These are phyloP conservation scores for Ptyas mucosa DNA, from an alignment of 2,113 vertebrate genomes.

Conservation along the genomic window DNA sequence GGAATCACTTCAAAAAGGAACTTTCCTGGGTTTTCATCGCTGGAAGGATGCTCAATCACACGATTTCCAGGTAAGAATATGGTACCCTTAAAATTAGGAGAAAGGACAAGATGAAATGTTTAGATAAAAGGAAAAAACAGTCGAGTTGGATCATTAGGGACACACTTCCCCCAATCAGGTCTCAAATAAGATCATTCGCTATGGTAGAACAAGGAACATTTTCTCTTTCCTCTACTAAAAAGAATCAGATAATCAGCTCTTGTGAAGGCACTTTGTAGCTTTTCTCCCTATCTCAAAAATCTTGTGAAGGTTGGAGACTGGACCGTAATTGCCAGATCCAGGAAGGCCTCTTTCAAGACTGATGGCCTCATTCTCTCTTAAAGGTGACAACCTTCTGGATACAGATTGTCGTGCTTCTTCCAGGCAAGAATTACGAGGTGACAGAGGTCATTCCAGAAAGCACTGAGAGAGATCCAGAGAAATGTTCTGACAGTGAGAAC, in stretches of 20 bases:
- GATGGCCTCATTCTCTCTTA: background rate
- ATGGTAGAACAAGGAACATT: background rate
- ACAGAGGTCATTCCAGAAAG: background rate
- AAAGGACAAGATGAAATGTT: background rate
- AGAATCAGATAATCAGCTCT: background rate
- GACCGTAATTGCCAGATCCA: background rate
- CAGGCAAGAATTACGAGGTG: background rate
- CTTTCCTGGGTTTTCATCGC: constrained; percentile 88
- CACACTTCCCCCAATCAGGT: background rate
- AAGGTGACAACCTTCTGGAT: background rate
- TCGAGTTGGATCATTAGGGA: background rate
- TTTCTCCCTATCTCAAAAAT: background rate
- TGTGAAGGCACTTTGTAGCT: background rate
- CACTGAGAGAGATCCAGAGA: background rate
- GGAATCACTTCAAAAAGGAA: constrained; percentile 96
- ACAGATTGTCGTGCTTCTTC: background rate
- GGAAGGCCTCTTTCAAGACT: background rate
- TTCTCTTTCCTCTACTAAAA: background rate
- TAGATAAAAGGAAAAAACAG: background rate
- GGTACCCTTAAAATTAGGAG: constrained; percentile 73
- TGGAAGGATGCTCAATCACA: constrained; percentile 90
- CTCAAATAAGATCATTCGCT: background rate
- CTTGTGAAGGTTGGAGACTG: background rate
- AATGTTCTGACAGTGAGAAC: background rate
- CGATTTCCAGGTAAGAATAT: constrained; percentile 94